Conservation (phyloP, 2,797 vertebrate genomes). For the Anabas testudineus region DNA sequence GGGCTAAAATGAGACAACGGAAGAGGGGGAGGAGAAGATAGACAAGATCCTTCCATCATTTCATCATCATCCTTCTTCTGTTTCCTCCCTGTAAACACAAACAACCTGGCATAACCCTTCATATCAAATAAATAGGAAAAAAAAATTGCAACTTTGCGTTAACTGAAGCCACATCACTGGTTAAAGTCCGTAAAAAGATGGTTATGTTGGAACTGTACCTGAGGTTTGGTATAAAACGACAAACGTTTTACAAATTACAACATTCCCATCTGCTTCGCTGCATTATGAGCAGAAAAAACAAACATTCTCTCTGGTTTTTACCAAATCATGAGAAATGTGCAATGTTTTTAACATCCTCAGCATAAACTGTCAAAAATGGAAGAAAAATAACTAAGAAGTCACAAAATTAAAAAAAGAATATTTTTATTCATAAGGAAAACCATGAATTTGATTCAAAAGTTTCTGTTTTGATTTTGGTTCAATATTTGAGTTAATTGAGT, state of each 20-base stretch:
- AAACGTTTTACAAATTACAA: no score
- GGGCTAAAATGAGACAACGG: constrained; percentile 74
- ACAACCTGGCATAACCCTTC: constrained; percentile 41
- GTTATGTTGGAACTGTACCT: not conserved
- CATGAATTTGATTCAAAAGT: not conserved
- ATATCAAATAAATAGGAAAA: constrained; percentile 6
- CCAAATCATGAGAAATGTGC: no score
- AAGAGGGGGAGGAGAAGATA: constrained; percentile 71
- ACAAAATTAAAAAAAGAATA: no score
- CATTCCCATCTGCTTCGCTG: not conserved
- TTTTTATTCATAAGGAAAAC: no score
- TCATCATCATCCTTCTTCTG: constrained; percentile 72
- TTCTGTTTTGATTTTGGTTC: not conserved
- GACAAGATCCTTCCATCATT: constrained; percentile 80
- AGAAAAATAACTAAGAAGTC: no score
- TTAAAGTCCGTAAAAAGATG: constrained; percentile 6
- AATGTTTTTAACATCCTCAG: no score
- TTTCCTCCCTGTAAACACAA: constrained; percentile 63
- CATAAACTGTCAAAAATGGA: no score
- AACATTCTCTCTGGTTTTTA: no score
- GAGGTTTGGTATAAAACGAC: not conserved
- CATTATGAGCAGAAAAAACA: not conserved
- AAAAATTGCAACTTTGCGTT: not conserved
- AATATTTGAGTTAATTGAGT: not conserved
- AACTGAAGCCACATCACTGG: not conserved